Evolutionary conservation across 2,113 vertebrate genomes (phyloP), one percentile per base, ranked within the genome.

Genomic region (Hemibagrus wyckioides): DNA sequence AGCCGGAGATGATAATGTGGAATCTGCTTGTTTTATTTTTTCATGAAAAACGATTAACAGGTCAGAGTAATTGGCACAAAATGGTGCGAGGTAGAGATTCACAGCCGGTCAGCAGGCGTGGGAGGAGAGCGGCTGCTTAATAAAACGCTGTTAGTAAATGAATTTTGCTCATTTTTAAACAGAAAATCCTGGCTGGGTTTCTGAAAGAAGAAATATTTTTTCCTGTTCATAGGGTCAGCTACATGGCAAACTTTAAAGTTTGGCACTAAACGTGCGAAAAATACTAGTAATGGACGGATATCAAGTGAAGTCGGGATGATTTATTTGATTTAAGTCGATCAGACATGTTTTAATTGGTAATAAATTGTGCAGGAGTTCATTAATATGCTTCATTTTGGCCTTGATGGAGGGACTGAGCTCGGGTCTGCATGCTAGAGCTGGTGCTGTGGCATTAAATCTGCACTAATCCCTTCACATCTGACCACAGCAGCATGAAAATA

Each of bases 391-490:
- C 44, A 15, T 48, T 50, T 77, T 17, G 75, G 6, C 41, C 14
- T n/a, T 8, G 14, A n/a, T 17, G 44, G 14, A 85, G 11, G 52
- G 69, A 85, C 44, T 76, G 28, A 84, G 30, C 61, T 30, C 44
- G 7, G 33, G 39, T 17, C 76, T 25, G 81, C 39, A 36, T 84
- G 84, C 86, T 84, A 84, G 61, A 57, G 67, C 17, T 56, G 30
- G 73, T 10, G 56, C 50, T 11, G 4, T 57, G 76, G 50, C 11
- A 57, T 82, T 86, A 77, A 88, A 84, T 84, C 86, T 44, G 50
- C 56, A 59, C 63, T 89, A 85, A 89, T 86, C 84, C 81, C 61
- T 50, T 11, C 41, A 71, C 15, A 63, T 25, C 28, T 71, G 44
- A 14, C 30, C 30, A 59, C 82, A 50, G 63, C 21, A 21, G 17